Evolutionary conservation across 2,113 vertebrate genomes (phyloP).

Genomic region (Myrmecophaga tridactyla): DNA sequence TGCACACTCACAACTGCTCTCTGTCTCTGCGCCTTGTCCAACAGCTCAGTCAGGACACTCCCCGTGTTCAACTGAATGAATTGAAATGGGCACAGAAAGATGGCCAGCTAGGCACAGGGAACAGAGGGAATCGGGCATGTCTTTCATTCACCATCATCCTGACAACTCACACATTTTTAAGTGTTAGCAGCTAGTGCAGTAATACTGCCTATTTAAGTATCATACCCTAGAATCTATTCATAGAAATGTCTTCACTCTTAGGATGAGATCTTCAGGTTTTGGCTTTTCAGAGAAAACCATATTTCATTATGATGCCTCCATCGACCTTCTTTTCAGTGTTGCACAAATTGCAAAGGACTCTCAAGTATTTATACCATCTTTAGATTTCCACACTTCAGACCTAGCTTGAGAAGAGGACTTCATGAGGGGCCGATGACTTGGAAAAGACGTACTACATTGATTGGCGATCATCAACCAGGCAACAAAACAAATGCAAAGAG

Average conservation of each 20-base stretch:
- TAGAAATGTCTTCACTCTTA: background rate
- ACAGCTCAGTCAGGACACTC: background rate
- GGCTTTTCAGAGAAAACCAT: background rate
- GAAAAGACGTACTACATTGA: conserved; percentile 58
- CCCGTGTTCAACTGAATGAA: background rate
- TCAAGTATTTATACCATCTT: background rate
- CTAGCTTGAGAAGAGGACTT: conserved; percentile 58
- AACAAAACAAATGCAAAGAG: background rate
- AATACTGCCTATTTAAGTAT: background rate
- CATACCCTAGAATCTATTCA: background rate
- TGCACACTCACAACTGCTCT: background rate
- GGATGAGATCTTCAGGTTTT: background rate
- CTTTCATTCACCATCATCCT: background rate
- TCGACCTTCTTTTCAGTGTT: background rate
- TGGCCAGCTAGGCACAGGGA: background rate
- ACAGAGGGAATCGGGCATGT: background rate
- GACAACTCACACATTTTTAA: background rate
- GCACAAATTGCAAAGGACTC: background rate
- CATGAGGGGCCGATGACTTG: conserved; percentile 70
- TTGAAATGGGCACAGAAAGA: background rate
- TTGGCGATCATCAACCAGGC: conserved; percentile 50
- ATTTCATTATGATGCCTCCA: background rate
- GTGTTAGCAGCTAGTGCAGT: background rate
- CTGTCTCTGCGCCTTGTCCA: background rate
- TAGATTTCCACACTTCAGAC: conserved; percentile 49